Conservation (phyloP, 2,888 invertebrate species). For the Conops quadrifasciatus region DNA sequence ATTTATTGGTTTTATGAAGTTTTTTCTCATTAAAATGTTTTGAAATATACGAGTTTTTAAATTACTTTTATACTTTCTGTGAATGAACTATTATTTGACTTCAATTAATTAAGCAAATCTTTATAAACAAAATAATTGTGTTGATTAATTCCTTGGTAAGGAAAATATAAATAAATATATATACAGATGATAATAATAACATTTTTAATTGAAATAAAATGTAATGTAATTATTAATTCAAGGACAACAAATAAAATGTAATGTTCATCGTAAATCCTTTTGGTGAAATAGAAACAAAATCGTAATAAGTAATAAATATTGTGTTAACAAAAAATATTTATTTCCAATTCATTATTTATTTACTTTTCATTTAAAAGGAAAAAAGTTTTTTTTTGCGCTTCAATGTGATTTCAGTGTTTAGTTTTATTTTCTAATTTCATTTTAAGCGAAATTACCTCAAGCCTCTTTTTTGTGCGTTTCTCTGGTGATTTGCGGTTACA, state of each 20-base stretch:
- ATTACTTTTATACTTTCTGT: not conserved
- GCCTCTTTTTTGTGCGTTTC: no score
- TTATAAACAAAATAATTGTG: not conserved
- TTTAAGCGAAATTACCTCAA: no score
- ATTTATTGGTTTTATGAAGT: not conserved
- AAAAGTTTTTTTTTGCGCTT: not conserved
- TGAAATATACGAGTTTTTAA: no score
- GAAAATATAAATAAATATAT: no score
- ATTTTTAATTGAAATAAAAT: not conserved
- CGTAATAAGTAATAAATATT: constrained; percentile 11
- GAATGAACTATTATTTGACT: not conserved
- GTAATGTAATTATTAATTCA: not conserved
- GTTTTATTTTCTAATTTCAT: no score
- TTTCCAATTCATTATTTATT: not conserved
- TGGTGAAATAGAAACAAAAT: constrained; percentile 8
- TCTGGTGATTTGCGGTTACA: no score
- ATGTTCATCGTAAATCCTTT: constrained; percentile 17
- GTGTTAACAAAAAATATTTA: constrained; percentile 15
- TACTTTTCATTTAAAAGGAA: not conserved
- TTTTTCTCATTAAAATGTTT: no score
- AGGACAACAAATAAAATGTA: constrained; percentile 25
- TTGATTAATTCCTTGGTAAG: not conserved
- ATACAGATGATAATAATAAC: no score
- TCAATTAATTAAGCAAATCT: not conserved
- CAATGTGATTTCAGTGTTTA: not conserved